These are phyloP conservation scores for Eledona agricola DNA, from an alignment of 2,888 invertebrate species.

Conservation along the genomic window DNA sequence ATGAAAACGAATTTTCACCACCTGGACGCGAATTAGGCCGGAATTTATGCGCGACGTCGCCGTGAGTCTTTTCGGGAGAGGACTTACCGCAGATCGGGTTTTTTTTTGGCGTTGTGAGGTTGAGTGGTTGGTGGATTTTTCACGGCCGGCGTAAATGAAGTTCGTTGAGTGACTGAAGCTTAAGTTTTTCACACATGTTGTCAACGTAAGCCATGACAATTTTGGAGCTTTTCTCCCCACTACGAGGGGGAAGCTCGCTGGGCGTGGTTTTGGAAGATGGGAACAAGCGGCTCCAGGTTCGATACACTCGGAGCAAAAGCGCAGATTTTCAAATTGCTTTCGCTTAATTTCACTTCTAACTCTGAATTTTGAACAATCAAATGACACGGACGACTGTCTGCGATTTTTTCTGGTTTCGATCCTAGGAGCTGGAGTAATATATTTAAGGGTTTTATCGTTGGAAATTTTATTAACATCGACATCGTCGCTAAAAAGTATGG, in stretches of 20 bases:
- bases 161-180: slow-evolving; percentile 59
- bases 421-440: too few relatives aligned
- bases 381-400: too few relatives aligned
- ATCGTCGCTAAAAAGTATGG: too few relatives aligned
- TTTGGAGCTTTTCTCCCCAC: slow-evolving; percentile 46
- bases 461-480: too few relatives aligned
- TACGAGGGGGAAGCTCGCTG: slow-evolving; percentile 18
- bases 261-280: slow-evolving; percentile 36
- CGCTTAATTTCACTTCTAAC: neutral
- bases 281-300: slow-evolving; percentile 33
- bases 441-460: too few relatives aligned
- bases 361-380: too few relatives aligned
- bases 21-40: slow-evolving; percentile 12
- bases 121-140: too few relatives aligned
- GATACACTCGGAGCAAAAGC: slow-evolving; percentile 12
- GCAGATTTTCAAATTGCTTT: too few relatives aligned
- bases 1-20: slow-evolving; percentile 39
- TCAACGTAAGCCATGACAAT: slow-evolving; percentile 52
- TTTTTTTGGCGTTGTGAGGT: too few relatives aligned
- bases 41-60: slow-evolving; percentile 9
- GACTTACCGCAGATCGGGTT: too few relatives aligned
- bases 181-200: slow-evolving; percentile 60
- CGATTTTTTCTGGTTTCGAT: too few relatives aligned
- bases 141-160: slow-evolving; percentile 56
- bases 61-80: neutral